Evolutionary conservation across 2,888 invertebrate species (phyloP).

Genomic region (Troides helena): DNA sequence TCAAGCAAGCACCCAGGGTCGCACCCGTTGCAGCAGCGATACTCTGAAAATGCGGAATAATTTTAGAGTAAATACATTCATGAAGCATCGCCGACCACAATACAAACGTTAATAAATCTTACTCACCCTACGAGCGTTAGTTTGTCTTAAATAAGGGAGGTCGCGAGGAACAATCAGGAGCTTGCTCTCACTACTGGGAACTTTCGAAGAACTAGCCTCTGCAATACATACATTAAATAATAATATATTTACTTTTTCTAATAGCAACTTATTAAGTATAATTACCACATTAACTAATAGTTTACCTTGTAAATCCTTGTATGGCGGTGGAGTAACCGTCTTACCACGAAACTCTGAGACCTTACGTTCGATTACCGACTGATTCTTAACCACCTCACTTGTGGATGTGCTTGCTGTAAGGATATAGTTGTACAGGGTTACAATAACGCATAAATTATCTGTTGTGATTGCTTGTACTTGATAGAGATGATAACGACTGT

Average conservation of each 20-base stretch:
- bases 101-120: conserved; percentile 10
- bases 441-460: conserved; percentile 49
- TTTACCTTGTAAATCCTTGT: conserved; percentile 65
- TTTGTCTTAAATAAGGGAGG: conserved; percentile 75
- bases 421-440: conserved; percentile 36
- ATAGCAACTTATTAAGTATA: neutral
- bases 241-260: neutral
- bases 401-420: conserved; percentile 63
- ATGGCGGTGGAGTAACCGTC: conserved; percentile 58
- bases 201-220: conserved; percentile 70
- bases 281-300: conserved; percentile 30
- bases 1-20: conserved; percentile 79
- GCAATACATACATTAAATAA: conserved; percentile 28
- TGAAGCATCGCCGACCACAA: conserved; percentile 5
- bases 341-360: conserved; percentile 53
- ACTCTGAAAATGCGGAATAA: conserved; percentile 55
- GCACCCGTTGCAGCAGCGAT: conserved; percentile 79
- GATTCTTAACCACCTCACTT: conserved; percentile 50
- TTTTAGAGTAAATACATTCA: neutral
- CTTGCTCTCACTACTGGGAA: conserved; percentile 62
- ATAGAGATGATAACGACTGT: conserved; percentile 60
- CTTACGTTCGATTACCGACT: conserved; percentile 51
- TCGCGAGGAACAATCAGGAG: conserved; percentile 73
- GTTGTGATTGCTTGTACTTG: conserved; percentile 60
- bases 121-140: conserved; percentile 76